Conservation (phyloP, 2,888 invertebrate genomes). For the Drosophila parthenogenetica region DNA sequence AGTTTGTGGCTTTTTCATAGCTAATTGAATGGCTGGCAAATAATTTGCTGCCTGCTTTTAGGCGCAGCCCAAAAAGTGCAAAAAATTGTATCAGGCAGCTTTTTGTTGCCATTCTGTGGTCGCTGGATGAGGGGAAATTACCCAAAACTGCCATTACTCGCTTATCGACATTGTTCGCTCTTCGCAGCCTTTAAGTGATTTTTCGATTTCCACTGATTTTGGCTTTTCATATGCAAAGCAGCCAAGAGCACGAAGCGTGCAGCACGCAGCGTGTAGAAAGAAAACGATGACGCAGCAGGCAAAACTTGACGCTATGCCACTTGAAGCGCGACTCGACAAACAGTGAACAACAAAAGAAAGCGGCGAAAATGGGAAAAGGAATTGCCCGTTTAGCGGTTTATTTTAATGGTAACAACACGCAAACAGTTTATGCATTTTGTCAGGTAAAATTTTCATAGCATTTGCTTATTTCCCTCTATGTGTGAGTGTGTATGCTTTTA, state of each 20-base stretch:
- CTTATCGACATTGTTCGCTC: slow-evolving; percentile 63
- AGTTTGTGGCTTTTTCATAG: slow-evolving; percentile 54
- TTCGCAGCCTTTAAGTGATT: slow-evolving; percentile 65
- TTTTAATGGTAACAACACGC: slow-evolving; percentile 74
- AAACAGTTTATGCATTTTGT: slow-evolving; percentile 49
- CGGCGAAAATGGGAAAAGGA: slow-evolving; percentile 46
- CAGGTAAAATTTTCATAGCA: slow-evolving; percentile 58
- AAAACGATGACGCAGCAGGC: slow-evolving; percentile 61
- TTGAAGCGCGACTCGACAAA: slow-evolving; percentile 34
- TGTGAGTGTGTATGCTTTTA: slow-evolving; percentile 35
- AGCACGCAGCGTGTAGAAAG: slow-evolving; percentile 6
- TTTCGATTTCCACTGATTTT: slow-evolving; percentile 64
- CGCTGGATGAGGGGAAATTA: neutral
- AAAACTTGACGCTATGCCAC: slow-evolving; percentile 49
- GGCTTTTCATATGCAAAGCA: slow-evolving; percentile 80
- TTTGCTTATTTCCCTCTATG: slow-evolving; percentile 15
- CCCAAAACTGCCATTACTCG: slow-evolving; percentile 32
- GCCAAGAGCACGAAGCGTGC: slow-evolving; percentile 26
- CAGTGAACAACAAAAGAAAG: neutral
- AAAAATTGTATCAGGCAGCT: slow-evolving; percentile 59
- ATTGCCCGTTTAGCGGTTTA: slow-evolving; percentile 82
- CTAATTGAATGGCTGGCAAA: slow-evolving; percentile 76
- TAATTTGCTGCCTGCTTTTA: slow-evolving; percentile 60
- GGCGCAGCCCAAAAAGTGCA: slow-evolving; percentile 62
- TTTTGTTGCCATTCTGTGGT: slow-evolving; percentile 52